Percentiles rank a stretch among this genome's conserved stretches.
Evolutionary conservation across 2,113 vertebrate species (phyloP).

Genomic region (Serranochromis macrocephalus): DNA sequence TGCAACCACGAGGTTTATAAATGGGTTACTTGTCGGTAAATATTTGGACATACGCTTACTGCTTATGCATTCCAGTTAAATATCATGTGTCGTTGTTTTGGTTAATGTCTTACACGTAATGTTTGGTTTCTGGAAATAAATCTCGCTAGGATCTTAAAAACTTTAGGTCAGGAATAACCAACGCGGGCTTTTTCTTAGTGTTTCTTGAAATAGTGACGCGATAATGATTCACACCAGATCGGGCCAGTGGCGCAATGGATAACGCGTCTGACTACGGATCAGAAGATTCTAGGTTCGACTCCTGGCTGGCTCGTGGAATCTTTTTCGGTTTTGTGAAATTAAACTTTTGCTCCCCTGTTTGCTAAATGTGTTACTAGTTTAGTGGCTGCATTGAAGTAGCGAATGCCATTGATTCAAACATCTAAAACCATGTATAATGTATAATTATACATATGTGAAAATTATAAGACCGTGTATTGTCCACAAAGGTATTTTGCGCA

Average conservation of each 20-base stretch:
- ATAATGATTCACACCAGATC: accelerated
- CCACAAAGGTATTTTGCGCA: neutral
- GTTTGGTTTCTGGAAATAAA: neutral
- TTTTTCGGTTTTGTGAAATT: neutral
- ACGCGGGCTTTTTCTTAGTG: accelerated
- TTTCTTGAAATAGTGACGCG: neutral
- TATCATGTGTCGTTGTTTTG: neutral
- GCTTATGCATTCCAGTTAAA: neutral
- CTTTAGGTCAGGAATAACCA: neutral
- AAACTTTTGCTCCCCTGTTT: accelerated
- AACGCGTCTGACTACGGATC: conserved; percentile 83
- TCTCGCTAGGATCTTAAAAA: neutral
- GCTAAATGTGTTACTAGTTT: neutral
- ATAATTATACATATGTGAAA: neutral
- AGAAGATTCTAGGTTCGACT: conserved; percentile 86
- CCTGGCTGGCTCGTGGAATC: conserved; percentile 44
- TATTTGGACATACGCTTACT: accelerated
- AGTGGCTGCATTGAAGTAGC: neutral
- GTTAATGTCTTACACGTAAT: neutral
- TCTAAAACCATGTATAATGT: neutral
- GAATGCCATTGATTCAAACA: neutral
- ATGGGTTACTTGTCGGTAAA: neutral
- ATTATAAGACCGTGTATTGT: neutral
- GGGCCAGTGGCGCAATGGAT: conserved; percentile 62
- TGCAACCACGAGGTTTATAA: neutral